Evolutionary conservation across 2,113 vertebrate species (phyloP), one percentile per base, ranked within the genome.

Genomic region (Clarias macrocephalus): DNA sequence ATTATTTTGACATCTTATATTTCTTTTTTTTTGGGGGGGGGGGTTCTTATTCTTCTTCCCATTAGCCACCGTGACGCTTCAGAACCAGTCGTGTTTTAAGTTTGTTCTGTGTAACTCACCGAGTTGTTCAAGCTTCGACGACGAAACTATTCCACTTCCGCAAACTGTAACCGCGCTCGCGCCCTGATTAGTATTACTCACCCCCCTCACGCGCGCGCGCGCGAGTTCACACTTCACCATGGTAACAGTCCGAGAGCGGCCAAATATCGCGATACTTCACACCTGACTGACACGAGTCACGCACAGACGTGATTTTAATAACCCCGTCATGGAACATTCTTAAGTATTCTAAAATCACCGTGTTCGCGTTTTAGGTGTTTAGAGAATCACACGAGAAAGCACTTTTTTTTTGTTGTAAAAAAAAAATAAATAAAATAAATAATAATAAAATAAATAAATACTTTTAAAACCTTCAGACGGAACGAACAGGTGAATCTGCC

Each of bases 81-180:
- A 48, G 18, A 82, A 48, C 10, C 6, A 48, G 48, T 48, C 48
- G 23, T 2, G 25, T 19, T 8, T 62, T 2, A 62, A 28, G 60
- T 68, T 54, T 19, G 54, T n/a, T 3, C 19, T 3, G 12, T 10
- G n/a, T 19, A 3, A 80, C 77, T 70, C 70, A 68, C 82, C 48
- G 54, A 70, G 23, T 7, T 21, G 15, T 18, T 68, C 25, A 6
- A 30, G 52, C 42, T 12, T 19, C 25, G 37, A 66, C 63, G 82
- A 28, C 33, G 16, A 63, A 63, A 63, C 73, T 65, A 60, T 21
- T 63, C 63, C 42, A 85, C 84, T 86, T 86, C 85, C 85, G 75
- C 73, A 80, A 80, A 56, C 12, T 28, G 28, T 48, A 25, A 42
- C 21, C 21, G 54, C 12, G 54, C 52, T 30, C 76, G 52, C 76